Base-by-base conservation (phyloP, 2,888 invertebrate species). In the Drosophila prolongata region DNA sequence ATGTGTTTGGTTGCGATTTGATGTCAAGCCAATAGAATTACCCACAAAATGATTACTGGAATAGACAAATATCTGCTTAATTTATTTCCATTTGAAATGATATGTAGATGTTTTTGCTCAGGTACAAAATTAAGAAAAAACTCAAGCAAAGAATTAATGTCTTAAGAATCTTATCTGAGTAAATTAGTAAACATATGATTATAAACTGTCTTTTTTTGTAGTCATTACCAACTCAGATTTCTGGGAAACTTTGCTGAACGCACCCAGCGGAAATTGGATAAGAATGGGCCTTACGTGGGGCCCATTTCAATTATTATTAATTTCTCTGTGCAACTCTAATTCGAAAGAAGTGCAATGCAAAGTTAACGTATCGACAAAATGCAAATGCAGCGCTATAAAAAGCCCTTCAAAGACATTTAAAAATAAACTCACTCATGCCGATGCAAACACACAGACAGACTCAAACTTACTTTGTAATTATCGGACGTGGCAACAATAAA, bases 361-460 rank as follows among this genome's bases (percentile, higher is more conserved):
- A 58, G 50, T 56, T 49, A 66, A 69, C 50, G 54, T 66, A 71
- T 57, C 59, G 60, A 66, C 46, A 49, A 66, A 77, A 61, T 61
- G 66, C 75, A 64, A 66, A 67, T 73, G 66, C 65, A 54, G 42
- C 49, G 64, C 70, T 83, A 86, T 80, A 73, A 79, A 80, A 79
- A 82, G 75, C 68, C 68, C 77, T 43, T 62, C 75, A 79, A 79
- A 82, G 68, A 83, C 71, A 79, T 65, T 75, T 86, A 81, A 72
- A 81, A 76, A 87, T 78, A 81, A 66, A 66, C 60, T 46, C 47
- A 65, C 68, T 56, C 61, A 42, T 27, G 50, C 50, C 11, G 47
- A 61, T 4, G 52, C 46, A 35, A 14, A 70, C 40, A 54, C 43
- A 67, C 47, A 44, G 19, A 49, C 43, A 40, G 40, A 53, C 47